Evolutionary conservation across 2,888 invertebrate genomes (phyloP), one percentile per base, ranked within the genome.

Genomic region (Ptycholaimellus sp.): DNA sequence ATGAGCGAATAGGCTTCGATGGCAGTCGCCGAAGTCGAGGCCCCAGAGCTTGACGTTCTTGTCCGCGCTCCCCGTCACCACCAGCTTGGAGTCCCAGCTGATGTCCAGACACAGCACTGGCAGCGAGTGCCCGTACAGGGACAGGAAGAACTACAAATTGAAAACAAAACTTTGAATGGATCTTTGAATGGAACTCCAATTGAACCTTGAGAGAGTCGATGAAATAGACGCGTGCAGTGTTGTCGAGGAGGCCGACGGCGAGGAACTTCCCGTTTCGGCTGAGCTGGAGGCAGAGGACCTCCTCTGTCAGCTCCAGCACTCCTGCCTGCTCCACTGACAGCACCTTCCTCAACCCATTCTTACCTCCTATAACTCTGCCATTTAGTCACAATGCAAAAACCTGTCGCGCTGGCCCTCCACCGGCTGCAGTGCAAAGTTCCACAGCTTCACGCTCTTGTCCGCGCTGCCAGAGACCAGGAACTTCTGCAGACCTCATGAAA

Each of bases 41-140:
- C 93, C 93, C 93, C 93, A 99, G 43, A 96, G 74, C 66, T 90
- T 87, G 21, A 93, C 71, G 59, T 81, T 87, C 29, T 85, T 71
- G 65, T 96, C 96, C 0, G 79, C 78, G 2, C 90, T 87, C 6
- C 90, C 93, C 0, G 93, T 87, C 9, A 73, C 79, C 44, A 93
- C 75, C 19, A 93, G 58, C 9, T 71, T 70, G 42, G 57, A 58
- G 44, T 65, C 64, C 46, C 47, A 39, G 13, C 81, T 81, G 41
- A 93, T 82, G 57, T 93, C 90, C 67, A 93, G 68, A 52, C 80
- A 79, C 0, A 79, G 66, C 1, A 93, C 81, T 0, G 96, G 93
- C 35, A 90, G 64, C 56, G 82, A 82, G 64, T 99, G 96, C 0
- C 93, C 93, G 59, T 93, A 93, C 1, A 96, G 68, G 0, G 82